phyloP scores from a whole-genome alignment of 2,797 vertebrate species.

The Falco berigora region DNA sequence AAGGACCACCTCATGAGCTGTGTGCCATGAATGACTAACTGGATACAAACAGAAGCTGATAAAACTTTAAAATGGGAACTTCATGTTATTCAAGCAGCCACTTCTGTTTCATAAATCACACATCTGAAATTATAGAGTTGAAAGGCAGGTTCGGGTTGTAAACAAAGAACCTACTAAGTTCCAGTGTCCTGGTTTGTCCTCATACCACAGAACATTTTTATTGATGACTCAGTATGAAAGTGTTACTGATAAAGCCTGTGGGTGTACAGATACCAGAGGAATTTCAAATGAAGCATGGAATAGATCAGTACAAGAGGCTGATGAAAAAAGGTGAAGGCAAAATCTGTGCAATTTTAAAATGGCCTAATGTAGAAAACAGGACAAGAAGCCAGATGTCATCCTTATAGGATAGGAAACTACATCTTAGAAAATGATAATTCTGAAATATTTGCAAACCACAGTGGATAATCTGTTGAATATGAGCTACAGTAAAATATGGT shows the following conservation, averaged over 20 bases:
- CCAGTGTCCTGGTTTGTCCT: conserved; percentile 17
- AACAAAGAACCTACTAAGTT: background rate
- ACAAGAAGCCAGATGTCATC: background rate
- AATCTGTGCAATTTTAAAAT: background rate
- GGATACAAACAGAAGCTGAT: background rate
- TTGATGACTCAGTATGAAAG: conserved; percentile 28
- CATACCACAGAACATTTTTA: background rate
- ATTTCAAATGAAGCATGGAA: background rate
- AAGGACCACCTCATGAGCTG: accelerated
- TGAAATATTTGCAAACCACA: conserved; percentile 11
- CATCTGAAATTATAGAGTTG: background rate
- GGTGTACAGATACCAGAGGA: background rate
- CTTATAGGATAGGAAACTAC: background rate
- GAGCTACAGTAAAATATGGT: background rate
- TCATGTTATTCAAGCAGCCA: background rate
- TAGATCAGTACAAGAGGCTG: background rate
- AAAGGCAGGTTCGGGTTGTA: background rate
- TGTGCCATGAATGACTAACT: background rate
- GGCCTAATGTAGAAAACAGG: background rate
- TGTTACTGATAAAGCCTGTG: conserved; percentile 3
- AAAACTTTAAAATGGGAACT: background rate
- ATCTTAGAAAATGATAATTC: background rate
- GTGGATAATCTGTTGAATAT: background rate
- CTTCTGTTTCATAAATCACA: background rate
- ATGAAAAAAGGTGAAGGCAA: background rate